Base-by-base conservation (phyloP, 2,113 vertebrate genomes). In the Chionodraco myersi region DNA sequence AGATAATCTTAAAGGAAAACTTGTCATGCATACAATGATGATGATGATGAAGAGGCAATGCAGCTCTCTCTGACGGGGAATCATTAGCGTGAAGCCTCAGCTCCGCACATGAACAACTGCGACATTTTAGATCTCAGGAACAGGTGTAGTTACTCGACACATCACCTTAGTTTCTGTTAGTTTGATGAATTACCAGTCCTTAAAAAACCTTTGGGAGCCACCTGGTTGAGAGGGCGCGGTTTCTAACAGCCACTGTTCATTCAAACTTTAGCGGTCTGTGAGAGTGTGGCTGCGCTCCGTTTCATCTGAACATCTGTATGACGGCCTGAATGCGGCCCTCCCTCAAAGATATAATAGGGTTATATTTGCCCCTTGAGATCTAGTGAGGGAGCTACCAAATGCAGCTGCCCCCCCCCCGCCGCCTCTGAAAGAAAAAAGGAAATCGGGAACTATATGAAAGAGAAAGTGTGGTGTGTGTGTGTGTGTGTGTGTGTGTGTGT, bases 321-420 rank as follows among this genome's bases (percentile, higher is more conserved):
- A 75, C 89, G 85, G 86, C 84, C 83, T 94, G 91, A 93, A 95
- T 93, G 86, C 84, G 4, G 83, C 85, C 86, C 90, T 92, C 73
- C 88, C 80, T 88, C 83, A 92, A 88, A 84, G 75, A 80, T 88
- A 91, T 90, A 93, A 94, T 90, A 83, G 83, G 88, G 79, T 91
- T 92, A 92, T 89, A 92, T 91, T 85, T 84, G 77, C 72, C 84
- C 83, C 89, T 92, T 93, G 88, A 93, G 88, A 91, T 77, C 64
- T 26, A 16, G 72, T 68, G 78, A 85, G 83, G 81, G 87, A 88
- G 54, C 85, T 71, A 72, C 81, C 81, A 68, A 70, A 82, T 83
- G 86, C 88, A 88, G 89, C 86, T 91, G 87, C 91, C 75, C 81
- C 64, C 14, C 52, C 54, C 75, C 26, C 21, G 21, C 26, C 21